Evolutionary conservation across 2,113 vertebrate species (phyloP).

Genomic region (Epinephelus fuscoguttatus): DNA sequence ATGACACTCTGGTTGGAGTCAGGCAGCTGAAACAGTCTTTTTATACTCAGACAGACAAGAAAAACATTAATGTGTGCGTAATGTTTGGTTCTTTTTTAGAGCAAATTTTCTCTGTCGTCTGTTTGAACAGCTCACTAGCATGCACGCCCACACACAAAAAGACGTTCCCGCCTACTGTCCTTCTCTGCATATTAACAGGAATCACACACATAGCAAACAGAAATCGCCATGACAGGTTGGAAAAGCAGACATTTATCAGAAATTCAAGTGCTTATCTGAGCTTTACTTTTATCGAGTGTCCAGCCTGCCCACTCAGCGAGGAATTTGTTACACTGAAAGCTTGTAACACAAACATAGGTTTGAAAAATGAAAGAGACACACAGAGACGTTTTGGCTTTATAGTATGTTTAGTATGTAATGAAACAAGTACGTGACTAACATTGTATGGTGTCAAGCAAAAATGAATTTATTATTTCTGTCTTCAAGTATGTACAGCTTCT

Average conservation of each 20-base stretch:
- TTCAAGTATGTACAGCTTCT: slow-evolving; percentile 88
- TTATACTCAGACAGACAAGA: slow-evolving; percentile 43
- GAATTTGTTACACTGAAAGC: not conserved
- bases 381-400: not conserved
- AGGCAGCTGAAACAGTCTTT: slow-evolving; percentile 21
- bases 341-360: not conserved
- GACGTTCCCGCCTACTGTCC: not conserved
- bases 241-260: not conserved
- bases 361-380: not conserved
- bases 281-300: not conserved
- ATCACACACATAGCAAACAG: not conserved
- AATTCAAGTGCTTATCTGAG: not conserved
- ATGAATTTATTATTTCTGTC: slow-evolving; percentile 86
- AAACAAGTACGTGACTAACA: slow-evolving; percentile 19
- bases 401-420: not conserved
- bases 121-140: not conserved
- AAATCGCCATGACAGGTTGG: not conserved
- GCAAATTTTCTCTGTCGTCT: slow-evolving; percentile 13
- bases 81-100: not conserved
- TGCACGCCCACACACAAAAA: not conserved
- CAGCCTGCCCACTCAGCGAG: not conserved
- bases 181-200: not conserved
- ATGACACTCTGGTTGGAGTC: slow-evolving; percentile 20
- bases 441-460: slow-evolving; percentile 88
- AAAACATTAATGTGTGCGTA: slow-evolving; percentile 25